Evolutionary conservation across 1,140 invertebrate species (phyloP).

Genomic region (Mercenaria mercenaria): DNA sequence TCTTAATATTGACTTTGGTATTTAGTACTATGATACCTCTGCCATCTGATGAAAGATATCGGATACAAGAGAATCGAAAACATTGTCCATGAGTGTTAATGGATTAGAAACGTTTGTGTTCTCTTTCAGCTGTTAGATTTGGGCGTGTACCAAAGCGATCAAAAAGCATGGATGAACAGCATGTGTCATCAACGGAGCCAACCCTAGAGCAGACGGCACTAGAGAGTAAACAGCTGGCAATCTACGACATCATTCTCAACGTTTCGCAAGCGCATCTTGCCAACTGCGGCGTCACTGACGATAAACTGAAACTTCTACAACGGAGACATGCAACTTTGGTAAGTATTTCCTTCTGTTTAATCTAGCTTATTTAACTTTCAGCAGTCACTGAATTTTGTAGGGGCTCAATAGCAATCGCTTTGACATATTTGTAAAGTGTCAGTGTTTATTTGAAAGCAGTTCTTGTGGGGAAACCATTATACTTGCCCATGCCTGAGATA

Average conservation of each 20-base stretch:
- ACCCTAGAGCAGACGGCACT: slow-evolving; percentile 78
- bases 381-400: too few relatives aligned
- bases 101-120: not conserved
- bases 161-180: slow-evolving; percentile 90
- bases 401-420: too few relatives aligned
- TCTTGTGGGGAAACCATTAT: too few relatives aligned
- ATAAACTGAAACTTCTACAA: slow-evolving; percentile 91
- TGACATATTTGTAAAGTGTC: too few relatives aligned
- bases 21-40: not conserved
- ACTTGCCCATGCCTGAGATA: too few relatives aligned
- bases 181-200: slow-evolving; percentile 80
- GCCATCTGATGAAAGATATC: not conserved
- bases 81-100: not conserved
- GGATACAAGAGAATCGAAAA: not conserved
- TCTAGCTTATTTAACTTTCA: too few relatives aligned
- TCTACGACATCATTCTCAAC: slow-evolving; percentile 95
- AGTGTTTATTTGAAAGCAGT: too few relatives aligned
- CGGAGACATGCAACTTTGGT: slow-evolving; percentile 91
- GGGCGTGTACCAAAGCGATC: slow-evolving; percentile 97
- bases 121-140: slow-evolving; percentile 96
- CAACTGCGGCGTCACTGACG: slow-evolving; percentile 96
- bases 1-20: not conserved
- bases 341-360: slow-evolving; percentile 84
- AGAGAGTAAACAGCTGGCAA: slow-evolving; percentile 88
- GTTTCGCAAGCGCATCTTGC: slow-evolving; percentile 96